These are phyloP conservation scores for Actinia tenebrosa DNA, from an alignment of 64 coral and sea anemone species.

Conservation along the genomic window DNA sequence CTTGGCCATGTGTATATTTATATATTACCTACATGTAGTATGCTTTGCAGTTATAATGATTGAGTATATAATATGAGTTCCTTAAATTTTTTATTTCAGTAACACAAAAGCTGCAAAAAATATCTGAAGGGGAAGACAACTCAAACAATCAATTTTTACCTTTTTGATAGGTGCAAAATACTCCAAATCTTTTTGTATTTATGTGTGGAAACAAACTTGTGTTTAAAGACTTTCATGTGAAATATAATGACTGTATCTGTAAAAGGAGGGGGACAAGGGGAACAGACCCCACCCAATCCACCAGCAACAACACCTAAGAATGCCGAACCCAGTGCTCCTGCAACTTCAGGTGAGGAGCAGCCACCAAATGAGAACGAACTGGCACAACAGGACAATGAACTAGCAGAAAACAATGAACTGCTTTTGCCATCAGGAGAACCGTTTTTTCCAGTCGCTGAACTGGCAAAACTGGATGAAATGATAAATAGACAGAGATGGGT, in stretches of 20 bases:
- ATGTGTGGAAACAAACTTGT: slow-evolving; percentile 15
- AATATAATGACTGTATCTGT: slow-evolving; percentile 56
- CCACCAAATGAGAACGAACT: slow-evolving; percentile 44
- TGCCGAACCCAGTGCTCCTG: slow-evolving; percentile 29
- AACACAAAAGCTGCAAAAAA: background rate
- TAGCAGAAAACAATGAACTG: slow-evolving; percentile 41
- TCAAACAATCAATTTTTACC: background rate
- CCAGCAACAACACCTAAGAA: slow-evolving; percentile 24
- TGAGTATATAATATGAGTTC: background rate
- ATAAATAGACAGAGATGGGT: slow-evolving; percentile 93
- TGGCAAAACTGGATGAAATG: slow-evolving; percentile 96
- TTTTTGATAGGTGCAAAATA: background rate
- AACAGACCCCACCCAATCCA: slow-evolving; percentile 24
- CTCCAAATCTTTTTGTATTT: slow-evolving; percentile 12
- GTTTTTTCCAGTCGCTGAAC: slow-evolving; percentile 71
- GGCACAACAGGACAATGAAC: slow-evolving; percentile 42
- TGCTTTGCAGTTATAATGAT: too few species aligned
- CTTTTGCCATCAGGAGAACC: slow-evolving; percentile 83
- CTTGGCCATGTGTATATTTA: too few species aligned
- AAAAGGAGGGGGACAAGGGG: slow-evolving; percentile 44
- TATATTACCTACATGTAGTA: too few species aligned
- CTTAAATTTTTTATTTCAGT: background rate
- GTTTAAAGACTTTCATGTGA: background rate
- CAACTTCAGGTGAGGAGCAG: slow-evolving; percentile 47
- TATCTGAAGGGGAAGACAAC: background rate